Evolutionary conservation across 1,140 invertebrate species (phyloP), one percentile per base, ranked within the genome.

Genomic region (Apolygus lucorum): DNA sequence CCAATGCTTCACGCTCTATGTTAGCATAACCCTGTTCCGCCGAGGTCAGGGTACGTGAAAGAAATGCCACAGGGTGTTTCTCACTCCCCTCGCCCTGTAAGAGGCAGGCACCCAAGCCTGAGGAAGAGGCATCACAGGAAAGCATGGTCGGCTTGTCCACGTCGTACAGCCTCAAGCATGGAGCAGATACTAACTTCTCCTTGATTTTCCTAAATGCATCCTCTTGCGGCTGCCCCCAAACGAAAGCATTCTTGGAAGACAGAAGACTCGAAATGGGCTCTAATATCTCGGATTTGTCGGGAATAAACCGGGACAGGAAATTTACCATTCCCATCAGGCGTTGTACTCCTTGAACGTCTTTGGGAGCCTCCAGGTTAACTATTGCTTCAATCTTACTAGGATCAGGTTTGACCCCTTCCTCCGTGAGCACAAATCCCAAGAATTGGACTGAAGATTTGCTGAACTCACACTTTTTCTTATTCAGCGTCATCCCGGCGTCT

Each of bases 371-470:
- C 69, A 77, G 74, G 29, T 78, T 64, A 25, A 63, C 52, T 17
- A 81, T 78, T 0, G 78, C 77, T 28, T 71, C 28, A 13, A 78
- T 73, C 72, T 79, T 79, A 24, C 71, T 67, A 4, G 74, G 69
- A 70, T 79, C 77, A 2, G 76, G 72, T 2, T 62, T 34, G 11
- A 81, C 69, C 8, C 74, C 76, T 2, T 74, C 68, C 11, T 77
- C 28, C 64, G 75, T 68, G 17, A 82, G 75, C 17, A 76, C 68
- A 74, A 75, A 75, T 13, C 79, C 79, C 28, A 81, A 68, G 70
- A 77, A 81, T 66, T 72, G 74, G 24, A 76, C 69, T 63, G 68
- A 66, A 34, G 28, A 73, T 65, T 63, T 69, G 13, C 68, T 66
- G 64, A 76, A 74, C 34, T 74, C 28, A 73, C 72, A 75, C 70